Conservation (phyloP, 2,797 vertebrate species). For the Sardinella longiceps region DNA sequence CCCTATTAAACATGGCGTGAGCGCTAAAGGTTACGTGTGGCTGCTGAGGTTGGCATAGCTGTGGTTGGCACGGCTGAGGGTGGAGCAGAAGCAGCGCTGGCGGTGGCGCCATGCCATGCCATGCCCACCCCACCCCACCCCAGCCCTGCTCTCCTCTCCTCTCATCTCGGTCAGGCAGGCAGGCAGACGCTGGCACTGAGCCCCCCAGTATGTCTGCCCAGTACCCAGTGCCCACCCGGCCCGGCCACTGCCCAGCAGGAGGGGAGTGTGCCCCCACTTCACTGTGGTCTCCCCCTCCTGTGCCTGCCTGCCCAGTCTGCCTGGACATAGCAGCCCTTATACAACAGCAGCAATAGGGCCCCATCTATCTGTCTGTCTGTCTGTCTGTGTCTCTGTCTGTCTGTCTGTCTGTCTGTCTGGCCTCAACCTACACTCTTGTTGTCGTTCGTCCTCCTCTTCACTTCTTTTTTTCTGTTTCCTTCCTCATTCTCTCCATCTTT, state of each 20-base stretch:
- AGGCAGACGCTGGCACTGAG: neutral
- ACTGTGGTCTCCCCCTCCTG: neutral
- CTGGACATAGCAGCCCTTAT: slow-evolving; percentile 6
- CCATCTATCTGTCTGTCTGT: neutral
- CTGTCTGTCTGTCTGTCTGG: neutral
- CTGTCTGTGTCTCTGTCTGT: slow-evolving; percentile 43
- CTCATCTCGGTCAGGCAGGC: too few relatives aligned
- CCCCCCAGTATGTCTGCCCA: neutral
- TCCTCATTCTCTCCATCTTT: neutral
- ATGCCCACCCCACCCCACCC: neutral
- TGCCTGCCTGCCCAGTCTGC: slow-evolving; percentile 26
- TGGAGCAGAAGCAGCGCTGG: neutral
- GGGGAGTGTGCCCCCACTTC: neutral
- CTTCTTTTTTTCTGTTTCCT: neutral
- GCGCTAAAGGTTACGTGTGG: slow-evolving; percentile 2
- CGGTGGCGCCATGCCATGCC: neutral
- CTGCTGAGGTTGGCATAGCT: slow-evolving; percentile 1
- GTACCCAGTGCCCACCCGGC: neutral
- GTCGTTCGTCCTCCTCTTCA: neutral
- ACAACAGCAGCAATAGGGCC: neutral
- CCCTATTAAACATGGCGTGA: neutral
- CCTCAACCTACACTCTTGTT: neutral
- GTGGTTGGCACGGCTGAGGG: neutral
- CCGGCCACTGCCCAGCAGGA: neutral
- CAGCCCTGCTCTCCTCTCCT: neutral